Evolutionary conservation across 2,797 vertebrate species (phyloP).

Genomic region (Lagorchestes hirsutus): DNA sequence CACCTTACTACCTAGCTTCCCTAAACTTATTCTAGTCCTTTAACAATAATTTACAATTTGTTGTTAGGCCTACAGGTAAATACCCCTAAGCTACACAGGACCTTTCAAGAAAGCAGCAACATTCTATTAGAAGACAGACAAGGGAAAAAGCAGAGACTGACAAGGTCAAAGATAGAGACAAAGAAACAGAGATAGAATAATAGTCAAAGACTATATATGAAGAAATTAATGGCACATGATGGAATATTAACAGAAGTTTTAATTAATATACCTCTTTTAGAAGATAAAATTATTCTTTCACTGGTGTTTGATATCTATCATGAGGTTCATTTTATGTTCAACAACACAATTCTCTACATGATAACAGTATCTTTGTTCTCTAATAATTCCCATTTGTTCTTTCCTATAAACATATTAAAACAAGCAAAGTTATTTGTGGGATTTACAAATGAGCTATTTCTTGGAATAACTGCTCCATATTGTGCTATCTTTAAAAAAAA

Average conservation of each 20-base stretch:
- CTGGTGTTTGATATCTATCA: neutral
- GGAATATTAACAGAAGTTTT: neutral
- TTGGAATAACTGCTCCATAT: neutral
- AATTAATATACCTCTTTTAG: neutral
- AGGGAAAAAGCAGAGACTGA: neutral
- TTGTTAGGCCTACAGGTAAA: neutral
- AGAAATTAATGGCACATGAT: neutral
- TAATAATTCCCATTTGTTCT: neutral
- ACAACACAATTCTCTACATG: neutral
- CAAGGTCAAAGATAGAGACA: neutral
- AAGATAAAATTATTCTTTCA: neutral
- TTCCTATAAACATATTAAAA: neutral
- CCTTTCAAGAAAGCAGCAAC: neutral
- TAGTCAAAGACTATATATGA: neutral
- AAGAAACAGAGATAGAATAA: neutral
- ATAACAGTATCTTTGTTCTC: neutral
- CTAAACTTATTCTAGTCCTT: neutral
- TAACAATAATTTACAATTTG: neutral
- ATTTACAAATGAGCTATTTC: neutral
- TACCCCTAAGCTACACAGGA: neutral
- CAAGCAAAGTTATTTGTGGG: neutral
- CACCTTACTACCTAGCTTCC: neutral
- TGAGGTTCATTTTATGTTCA: neutral
- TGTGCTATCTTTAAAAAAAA: neutral
- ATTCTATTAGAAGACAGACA: neutral